Percentiles rank a stretch among this genome's conserved stretches.
Evolutionary conservation across 2,888 invertebrate species (phyloP).

Genomic region (Camptogramma bilineatum): DNA sequence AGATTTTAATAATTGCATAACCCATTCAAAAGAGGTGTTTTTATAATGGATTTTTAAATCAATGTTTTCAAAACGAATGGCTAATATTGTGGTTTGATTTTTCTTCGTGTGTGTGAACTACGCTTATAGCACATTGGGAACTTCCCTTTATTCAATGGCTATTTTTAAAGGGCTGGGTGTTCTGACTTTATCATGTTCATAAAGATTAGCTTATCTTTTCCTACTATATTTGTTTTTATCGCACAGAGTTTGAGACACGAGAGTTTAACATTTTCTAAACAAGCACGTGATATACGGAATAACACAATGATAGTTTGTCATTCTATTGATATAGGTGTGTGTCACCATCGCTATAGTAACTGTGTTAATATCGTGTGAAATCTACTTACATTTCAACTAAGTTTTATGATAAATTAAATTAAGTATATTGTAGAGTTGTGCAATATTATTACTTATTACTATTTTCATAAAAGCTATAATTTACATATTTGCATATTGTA

Average conservation of each 20-base stretch:
- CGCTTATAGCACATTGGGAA: constrained; percentile 23
- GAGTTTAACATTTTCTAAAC: constrained; percentile 19
- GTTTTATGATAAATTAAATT: constrained; percentile 27
- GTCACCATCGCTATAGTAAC: constrained; percentile 19
- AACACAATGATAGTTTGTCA: constrained; percentile 33
- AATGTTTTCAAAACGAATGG: no score
- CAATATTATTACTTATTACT: constrained; percentile 13
- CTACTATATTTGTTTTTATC: constrained; percentile 45
- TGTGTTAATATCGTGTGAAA: constrained; percentile 13
- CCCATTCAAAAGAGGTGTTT: no score
- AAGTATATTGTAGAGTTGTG: background rate
- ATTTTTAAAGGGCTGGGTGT: background rate
- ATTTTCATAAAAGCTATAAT: no score
- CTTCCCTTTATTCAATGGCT: background rate
- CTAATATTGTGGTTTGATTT: no score
- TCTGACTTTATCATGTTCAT: background rate
- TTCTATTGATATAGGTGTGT: constrained; percentile 47
- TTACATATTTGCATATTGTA: background rate
- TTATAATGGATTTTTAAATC: no score
- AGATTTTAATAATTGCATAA: no score
- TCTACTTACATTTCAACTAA: constrained; percentile 53
- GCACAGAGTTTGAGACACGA: constrained; percentile 40
- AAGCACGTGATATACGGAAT: constrained; percentile 35
- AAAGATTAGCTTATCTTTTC: constrained; percentile 7
- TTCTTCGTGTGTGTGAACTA: constrained; percentile 30